Evolutionary conservation across 1,140 invertebrate species (phyloP), one percentile per base, ranked within the genome.

Genomic region (Stegodyphus mimosarum): DNA sequence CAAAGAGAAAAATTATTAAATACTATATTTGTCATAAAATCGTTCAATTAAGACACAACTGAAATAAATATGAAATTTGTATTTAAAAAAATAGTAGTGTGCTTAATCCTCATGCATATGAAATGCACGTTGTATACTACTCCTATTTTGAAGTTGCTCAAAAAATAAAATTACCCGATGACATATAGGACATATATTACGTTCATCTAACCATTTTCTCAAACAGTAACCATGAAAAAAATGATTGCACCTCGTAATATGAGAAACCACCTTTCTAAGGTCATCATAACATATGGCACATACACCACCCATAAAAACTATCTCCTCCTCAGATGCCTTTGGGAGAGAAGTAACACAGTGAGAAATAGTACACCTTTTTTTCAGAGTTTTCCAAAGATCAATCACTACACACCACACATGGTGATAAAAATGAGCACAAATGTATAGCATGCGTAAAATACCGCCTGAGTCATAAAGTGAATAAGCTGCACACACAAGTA

Each of bases 221-320:
- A 83, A 74, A 53, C 80, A 83, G 53, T 83, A 83, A 73, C 11
- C 18, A 51, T 83, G 80, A 74, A 74, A 83, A 66, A 83, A 83
- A 53, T 83, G 80, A 53, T 83, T 83, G 15, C 80, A 83, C 64
- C 80, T 70, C 51, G 80, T 83, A 17, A 83, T 66, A 53, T 60
- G 66, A 5, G 53, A 51, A 18, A 83, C 17, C 33, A 73, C 53
- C n/a, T 67, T 73, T 5, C 15, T 11, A 15, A 74, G 48, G 66
- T 83, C 80, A 73, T 73, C 71, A 17, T 63, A 74, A 63, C 80
- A 83, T 17, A 83, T 83, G 49, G 50, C 80, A 53, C 80, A 83
- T 51, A 63, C 17, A 7, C 80, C 80, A 9, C 71, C 80, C 18
- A 81, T 63, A 60, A 72, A 67, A 50, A 18, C 55, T 18, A 72